Evolutionary conservation across 2,797 vertebrate genomes (phyloP).

Genomic region (Masticophis lateralis): DNA sequence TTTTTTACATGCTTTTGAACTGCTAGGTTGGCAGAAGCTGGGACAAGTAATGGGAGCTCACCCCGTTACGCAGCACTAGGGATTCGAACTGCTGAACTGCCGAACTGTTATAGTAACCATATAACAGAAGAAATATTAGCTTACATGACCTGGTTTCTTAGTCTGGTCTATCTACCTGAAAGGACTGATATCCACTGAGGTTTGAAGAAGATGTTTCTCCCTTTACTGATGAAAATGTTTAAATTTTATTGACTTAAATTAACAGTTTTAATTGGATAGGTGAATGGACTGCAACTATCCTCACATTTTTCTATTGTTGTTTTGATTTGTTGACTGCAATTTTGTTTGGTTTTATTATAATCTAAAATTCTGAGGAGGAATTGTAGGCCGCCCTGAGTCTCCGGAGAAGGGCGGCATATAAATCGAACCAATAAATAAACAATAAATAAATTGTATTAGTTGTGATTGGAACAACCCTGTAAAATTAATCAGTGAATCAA

Average conservation of each 20-base stretch:
- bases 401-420: too few species aligned
- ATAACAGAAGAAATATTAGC: not conserved
- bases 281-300: not conserved
- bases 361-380: not conserved
- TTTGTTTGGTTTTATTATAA: not conserved
- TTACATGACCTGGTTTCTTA: not conserved
- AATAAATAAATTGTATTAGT: not conserved
- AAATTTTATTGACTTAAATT: not conserved
- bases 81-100: too few species aligned
- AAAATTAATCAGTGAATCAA: not conserved
- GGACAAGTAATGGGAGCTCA: too few species aligned
- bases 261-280: not conserved
- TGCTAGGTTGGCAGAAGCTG: too few species aligned
- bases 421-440: too few species aligned
- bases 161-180: not conserved
- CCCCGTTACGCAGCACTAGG: too few species aligned
- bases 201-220: not conserved
- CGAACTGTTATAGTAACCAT: too few species aligned
- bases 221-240: not conserved
- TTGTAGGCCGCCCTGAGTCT: not conserved
- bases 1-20: too few species aligned
- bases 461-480: not conserved
- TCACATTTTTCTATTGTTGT: not conserved
- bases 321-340: not conserved
- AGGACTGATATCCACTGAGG: not conserved